phyloP scores from a whole-genome alignment of 2,888 invertebrate species.

The Pristionchus fissidentatus region DNA sequence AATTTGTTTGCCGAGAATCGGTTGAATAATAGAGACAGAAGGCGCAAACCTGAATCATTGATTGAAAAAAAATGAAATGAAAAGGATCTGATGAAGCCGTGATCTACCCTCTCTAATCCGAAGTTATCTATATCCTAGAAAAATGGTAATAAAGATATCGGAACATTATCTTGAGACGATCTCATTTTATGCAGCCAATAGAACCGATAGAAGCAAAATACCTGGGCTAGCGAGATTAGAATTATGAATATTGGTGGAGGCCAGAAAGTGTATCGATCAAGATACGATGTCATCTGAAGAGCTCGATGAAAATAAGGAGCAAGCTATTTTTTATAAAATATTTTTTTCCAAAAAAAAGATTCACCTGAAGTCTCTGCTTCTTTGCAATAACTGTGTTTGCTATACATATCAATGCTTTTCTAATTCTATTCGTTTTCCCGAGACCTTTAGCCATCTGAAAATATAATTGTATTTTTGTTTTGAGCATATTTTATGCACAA shows the following conservation, averaged over 20 bases:
- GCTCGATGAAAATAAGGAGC: not conserved
- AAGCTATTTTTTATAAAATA: too few species aligned
- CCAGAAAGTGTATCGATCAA: conserved; percentile 81
- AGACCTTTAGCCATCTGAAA: conserved; percentile 22
- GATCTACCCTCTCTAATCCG: too few species aligned
- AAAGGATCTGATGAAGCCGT: too few species aligned
- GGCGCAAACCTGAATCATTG: not conserved
- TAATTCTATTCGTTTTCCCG: conserved; percentile 1
- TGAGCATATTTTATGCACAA: conserved; percentile 50
- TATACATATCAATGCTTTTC: not conserved
- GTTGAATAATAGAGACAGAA: not conserved
- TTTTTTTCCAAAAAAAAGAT: not conserved
- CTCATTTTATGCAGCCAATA: too few species aligned
- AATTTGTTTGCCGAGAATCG: conserved; percentile 58
- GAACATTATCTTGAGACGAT: too few species aligned
- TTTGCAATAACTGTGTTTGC: conserved; percentile 1
- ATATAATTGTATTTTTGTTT: too few species aligned
- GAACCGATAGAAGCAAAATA: conserved; percentile 16
- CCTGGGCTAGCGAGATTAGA: conserved; percentile 84
- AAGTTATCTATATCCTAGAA: too few species aligned
- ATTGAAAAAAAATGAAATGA: too few species aligned
- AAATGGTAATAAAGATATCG: too few species aligned
- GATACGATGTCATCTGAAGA: conserved; percentile 57
- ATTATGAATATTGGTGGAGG: conserved; percentile 95
- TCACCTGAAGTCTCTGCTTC: conserved; percentile 29